Conservation (phyloP, 2,888 invertebrate species). For the Ecdyonurus torrentis region DNA sequence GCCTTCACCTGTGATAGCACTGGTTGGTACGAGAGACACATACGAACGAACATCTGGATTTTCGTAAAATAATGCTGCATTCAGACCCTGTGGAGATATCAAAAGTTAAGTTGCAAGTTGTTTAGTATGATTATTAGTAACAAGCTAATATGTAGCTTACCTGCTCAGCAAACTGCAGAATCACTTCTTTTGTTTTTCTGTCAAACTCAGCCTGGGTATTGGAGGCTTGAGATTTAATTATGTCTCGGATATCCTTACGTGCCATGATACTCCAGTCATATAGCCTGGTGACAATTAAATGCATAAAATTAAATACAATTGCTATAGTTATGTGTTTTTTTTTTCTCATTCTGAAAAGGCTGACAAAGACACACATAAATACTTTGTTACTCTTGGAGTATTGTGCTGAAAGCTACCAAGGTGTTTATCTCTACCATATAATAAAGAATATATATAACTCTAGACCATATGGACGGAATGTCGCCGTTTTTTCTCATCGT, state of each 20-base stretch:
- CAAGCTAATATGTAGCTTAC: slow-evolving; percentile 23
- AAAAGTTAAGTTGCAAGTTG: neutral
- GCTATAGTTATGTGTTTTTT: too few species aligned
- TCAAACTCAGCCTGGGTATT: slow-evolving; percentile 92
- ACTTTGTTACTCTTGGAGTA: too few species aligned
- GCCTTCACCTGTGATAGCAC: slow-evolving; percentile 94
- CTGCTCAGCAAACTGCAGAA: slow-evolving; percentile 89
- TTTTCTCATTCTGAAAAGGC: too few species aligned
- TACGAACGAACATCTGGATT: slow-evolving; percentile 89
- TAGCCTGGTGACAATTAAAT: too few species aligned
- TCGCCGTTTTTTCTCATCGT: too few species aligned
- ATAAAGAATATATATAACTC: too few species aligned
- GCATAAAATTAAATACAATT: too few species aligned
- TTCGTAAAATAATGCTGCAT: slow-evolving; percentile 88
- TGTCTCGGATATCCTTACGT: slow-evolving; percentile 81
- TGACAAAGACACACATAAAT: too few species aligned
- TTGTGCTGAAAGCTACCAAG: too few species aligned
- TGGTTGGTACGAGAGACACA: slow-evolving; percentile 92
- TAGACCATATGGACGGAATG: too few species aligned
- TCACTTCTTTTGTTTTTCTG: slow-evolving; percentile 69
- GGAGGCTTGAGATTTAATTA: slow-evolving; percentile 68
- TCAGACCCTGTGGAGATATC: slow-evolving; percentile 51
- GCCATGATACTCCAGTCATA: slow-evolving; percentile 91
- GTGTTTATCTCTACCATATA: too few species aligned
- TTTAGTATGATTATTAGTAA: neutral